Conservation (phyloP, 2,888 invertebrate species). For the Lucinisca nassula region DNA sequence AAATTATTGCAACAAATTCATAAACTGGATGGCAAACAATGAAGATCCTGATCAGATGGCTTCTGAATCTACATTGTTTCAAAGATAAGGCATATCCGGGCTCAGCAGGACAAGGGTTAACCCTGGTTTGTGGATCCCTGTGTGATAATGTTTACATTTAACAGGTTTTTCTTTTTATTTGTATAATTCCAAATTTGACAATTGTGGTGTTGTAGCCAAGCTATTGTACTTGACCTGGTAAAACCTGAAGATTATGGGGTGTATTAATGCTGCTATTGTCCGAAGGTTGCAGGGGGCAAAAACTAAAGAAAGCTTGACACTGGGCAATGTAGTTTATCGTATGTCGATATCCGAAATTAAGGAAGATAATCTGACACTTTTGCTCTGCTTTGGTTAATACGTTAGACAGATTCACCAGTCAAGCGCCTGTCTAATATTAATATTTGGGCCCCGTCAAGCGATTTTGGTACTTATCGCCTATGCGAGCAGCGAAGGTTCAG, state of each 20-base stretch:
- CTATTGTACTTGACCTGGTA: background rate
- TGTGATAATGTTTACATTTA: background rate
- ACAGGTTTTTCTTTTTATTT: background rate
- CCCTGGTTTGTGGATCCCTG: background rate
- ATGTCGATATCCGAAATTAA: background rate
- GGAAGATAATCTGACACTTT: background rate
- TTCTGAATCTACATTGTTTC: no score
- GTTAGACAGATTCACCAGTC: background rate
- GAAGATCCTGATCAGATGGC: no score
- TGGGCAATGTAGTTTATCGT: background rate
- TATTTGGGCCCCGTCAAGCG: no score
- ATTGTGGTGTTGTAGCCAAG: background rate
- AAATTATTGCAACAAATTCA: no score
- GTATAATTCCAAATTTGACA: background rate
- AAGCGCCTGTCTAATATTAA: no score
- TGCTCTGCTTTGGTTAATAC: background rate
- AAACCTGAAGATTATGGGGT: background rate
- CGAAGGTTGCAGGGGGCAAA: background rate
- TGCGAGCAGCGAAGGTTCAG: no score
- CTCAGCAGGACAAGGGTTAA: no score
- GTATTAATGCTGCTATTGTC: background rate
- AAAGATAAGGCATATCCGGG: no score
- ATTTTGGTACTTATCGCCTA: no score
- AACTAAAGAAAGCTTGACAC: background rate
- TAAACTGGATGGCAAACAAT: no score